These are phyloP conservation scores for Enteromius afrohamiltoni DNA, from an alignment of 2,797 vertebrate species.

Conservation along the genomic window DNA sequence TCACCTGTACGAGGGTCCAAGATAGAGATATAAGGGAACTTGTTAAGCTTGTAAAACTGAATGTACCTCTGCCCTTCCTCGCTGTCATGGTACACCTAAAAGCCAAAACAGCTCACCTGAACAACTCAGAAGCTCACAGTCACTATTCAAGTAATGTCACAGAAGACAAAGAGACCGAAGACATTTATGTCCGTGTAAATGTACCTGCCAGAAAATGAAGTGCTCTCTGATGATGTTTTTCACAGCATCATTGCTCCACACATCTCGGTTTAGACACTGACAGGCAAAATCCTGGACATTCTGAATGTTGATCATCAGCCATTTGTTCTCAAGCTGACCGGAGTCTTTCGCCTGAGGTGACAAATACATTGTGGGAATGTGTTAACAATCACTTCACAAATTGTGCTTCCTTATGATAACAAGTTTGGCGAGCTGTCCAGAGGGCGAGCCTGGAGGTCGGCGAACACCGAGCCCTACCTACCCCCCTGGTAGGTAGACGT, in stretches of 20 bases:
- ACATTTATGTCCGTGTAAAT: background rate
- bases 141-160: background rate
- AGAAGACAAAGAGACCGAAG: background rate
- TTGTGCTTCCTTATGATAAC: too few species aligned
- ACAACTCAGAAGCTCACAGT: slow-evolving; percentile 16
- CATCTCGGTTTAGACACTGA: slow-evolving; percentile 96
- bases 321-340: slow-evolving; percentile 97
- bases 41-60: slow-evolving; percentile 98
- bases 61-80: slow-evolving; percentile 99
- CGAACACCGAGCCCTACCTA: too few species aligned
- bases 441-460: too few species aligned
- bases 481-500: too few species aligned
- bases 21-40: slow-evolving; percentile 98
- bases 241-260: slow-evolving; percentile 99
- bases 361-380: background rate
- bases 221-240: slow-evolving; percentile 96
- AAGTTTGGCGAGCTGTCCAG: too few species aligned
- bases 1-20: slow-evolving; percentile 97
- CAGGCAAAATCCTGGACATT: slow-evolving; percentile 99
- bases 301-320: slow-evolving; percentile 99
- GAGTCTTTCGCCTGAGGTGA: slow-evolving; percentile 91
- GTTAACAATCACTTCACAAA: background rate
- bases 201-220: slow-evolving; percentile 99
- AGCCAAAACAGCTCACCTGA: slow-evolving; percentile 54
- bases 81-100: slow-evolving; percentile 97